These are phyloP conservation scores for Oligia latruncula DNA, from an alignment of 2,888 invertebrate genomes.

Conservation along the genomic window DNA sequence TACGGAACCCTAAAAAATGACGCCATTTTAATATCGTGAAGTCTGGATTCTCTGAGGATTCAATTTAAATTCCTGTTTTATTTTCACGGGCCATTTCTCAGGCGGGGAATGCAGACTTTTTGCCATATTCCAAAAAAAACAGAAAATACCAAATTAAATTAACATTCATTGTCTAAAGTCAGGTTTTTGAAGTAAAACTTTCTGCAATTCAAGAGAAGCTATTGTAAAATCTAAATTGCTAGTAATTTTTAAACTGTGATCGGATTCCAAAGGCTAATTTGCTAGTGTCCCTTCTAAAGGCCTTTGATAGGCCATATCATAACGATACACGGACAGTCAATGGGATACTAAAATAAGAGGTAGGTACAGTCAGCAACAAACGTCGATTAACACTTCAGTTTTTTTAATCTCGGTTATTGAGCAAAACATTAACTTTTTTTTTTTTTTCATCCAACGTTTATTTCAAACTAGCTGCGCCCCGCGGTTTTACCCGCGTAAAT, in stretches of 20 bases:
- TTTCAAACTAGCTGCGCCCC: too few relatives aligned
- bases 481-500: too few relatives aligned
- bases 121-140: background rate
- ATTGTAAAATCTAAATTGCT: background rate
- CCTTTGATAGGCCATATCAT: background rate
- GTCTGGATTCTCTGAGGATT: constrained; percentile 13
- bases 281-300: too few relatives aligned
- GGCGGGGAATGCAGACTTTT: constrained; percentile 5
- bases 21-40: constrained; percentile 24
- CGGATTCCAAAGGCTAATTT: background rate
- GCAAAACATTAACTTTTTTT: too few relatives aligned
- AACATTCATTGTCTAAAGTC: too few relatives aligned
- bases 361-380: too few relatives aligned
- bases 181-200: background rate
- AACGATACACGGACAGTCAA: too few relatives aligned
- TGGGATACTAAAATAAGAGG: background rate
- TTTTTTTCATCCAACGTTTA: too few relatives aligned
- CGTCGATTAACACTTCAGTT: too few relatives aligned
- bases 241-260: background rate
- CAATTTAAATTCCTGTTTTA: constrained; percentile 33
- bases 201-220: background rate
- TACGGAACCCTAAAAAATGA: constrained; percentile 8
- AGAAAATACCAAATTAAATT: background rate
- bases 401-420: too few relatives aligned
- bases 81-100: constrained; percentile 4